These are phyloP conservation scores for Tenualosa ilisha DNA, from an alignment of 2,797 vertebrate species.

Conservation along the genomic window DNA sequence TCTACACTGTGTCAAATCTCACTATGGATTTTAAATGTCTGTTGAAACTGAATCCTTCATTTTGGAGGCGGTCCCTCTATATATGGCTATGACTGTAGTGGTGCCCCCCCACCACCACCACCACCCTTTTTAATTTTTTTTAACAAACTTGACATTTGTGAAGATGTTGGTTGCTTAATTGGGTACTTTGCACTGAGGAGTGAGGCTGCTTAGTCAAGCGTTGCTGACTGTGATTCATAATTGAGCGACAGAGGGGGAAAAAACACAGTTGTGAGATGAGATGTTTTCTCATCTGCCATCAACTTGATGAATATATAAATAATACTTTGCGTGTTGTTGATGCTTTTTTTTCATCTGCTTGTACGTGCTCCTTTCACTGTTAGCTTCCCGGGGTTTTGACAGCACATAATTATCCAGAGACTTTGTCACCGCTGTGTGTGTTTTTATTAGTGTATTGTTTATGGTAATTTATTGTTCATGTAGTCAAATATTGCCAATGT, in stretches of 20 bases:
- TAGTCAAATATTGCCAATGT: conserved; percentile 76
- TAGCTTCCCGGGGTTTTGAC: conserved; percentile 64
- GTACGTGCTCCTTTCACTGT: conserved; percentile 37
- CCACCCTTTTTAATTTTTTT: background rate
- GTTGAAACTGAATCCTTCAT: too few relatives aligned
- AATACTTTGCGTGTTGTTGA: conserved; percentile 38
- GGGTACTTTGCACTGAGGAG: conserved; percentile 30
- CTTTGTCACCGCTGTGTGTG: conserved; percentile 63
- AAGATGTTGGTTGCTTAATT: conserved; percentile 5
- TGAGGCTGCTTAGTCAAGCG: conserved; percentile 36
- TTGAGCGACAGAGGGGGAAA: conserved; percentile 43
- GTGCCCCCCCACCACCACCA: background rate
- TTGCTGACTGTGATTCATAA: conserved; percentile 55
- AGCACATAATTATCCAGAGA: conserved; percentile 71
- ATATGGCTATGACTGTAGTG: background rate
- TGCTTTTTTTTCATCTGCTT: conserved; percentile 22
- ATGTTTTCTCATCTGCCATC: conserved; percentile 34
- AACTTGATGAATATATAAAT: conserved; percentile 39
- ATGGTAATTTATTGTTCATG: conserved; percentile 80
- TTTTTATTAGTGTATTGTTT: conserved; percentile 70
- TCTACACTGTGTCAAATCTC: background rate
- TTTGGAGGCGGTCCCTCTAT: background rate
- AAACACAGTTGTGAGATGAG: conserved; percentile 29
- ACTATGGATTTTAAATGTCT: background rate
- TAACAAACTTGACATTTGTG: conserved; percentile 13